Percentiles rank a stretch among this genome's conserved stretches.
Conservation (phyloP, 2,797 vertebrate species). For the Oryzias dopingdopingensis region DNA sequence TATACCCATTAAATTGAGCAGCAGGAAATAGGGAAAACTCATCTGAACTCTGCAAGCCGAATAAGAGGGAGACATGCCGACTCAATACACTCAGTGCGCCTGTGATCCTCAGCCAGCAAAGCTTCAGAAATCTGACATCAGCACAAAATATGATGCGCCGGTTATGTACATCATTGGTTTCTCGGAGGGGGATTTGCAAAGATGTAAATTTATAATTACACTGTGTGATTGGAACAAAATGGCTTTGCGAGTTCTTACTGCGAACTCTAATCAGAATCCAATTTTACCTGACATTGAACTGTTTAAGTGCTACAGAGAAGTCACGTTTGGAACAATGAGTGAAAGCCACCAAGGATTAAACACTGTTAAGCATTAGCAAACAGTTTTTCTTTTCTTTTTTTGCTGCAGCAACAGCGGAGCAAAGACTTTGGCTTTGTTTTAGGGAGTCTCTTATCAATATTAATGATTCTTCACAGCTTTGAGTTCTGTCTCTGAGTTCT, state of each 20-base stretch:
- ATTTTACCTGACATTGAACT: conserved; percentile 51
- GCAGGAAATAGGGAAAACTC: conserved; percentile 42
- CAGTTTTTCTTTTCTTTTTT: not conserved
- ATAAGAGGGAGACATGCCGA: conserved; percentile 21
- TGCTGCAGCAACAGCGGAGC: not conserved
- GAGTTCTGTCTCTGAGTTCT: conserved; percentile 10
- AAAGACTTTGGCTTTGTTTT: conserved; percentile 2
- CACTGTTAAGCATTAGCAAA: conserved; percentile 1
- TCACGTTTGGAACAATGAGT: conserved; percentile 17
- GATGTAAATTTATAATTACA: conserved; percentile 68
- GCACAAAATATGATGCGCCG: conserved; percentile 52
- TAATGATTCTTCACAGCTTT: conserved; percentile 11
- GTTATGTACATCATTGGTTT: conserved; percentile 63
- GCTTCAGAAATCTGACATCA: conserved; percentile 35
- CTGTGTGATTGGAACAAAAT: conserved; percentile 56
- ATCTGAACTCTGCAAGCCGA: conserved; percentile 41
- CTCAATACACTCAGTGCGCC: conserved; percentile 30
- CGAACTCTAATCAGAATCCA: conserved; percentile 50
- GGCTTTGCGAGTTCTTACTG: conserved; percentile 45
- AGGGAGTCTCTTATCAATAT: conserved; percentile 1
- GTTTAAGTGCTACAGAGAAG: conserved; percentile 24
- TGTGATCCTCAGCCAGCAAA: conserved; percentile 34
- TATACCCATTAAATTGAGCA: conserved; percentile 61
- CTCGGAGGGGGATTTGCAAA: conserved; percentile 57
- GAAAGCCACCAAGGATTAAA: conserved; percentile 17